Conservation (phyloP, 2,113 vertebrate genomes). For the Kryptolebias marmoratus region DNA sequence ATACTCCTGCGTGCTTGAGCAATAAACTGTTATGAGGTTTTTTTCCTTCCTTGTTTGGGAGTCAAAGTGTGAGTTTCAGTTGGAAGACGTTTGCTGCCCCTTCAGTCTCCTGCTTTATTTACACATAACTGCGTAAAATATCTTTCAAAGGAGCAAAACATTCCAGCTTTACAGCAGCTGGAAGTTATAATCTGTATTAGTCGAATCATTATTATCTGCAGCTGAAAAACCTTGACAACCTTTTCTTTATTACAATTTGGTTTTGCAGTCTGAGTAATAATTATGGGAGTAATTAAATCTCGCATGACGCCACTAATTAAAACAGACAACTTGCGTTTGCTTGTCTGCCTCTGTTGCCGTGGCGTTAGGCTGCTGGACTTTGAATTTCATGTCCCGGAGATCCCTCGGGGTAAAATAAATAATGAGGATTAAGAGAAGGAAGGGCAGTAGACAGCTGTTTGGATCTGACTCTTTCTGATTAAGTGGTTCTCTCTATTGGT, state of each 20-base stretch:
- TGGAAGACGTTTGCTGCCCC: constrained; percentile 34
- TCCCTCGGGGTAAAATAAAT: constrained; percentile 57
- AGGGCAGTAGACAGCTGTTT: constrained; percentile 66
- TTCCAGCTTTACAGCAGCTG: not conserved
- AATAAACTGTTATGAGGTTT: constrained; percentile 6
- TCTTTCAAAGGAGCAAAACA: constrained; percentile 7
- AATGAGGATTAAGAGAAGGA: constrained; percentile 60
- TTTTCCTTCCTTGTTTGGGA: constrained; percentile 13
- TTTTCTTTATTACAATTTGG: constrained; percentile 39
- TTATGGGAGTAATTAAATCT: constrained; percentile 63
- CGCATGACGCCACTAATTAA: constrained; percentile 66
- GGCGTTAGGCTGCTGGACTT: constrained; percentile 48
- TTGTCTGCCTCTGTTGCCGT: constrained; percentile 47
- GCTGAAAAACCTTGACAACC: constrained; percentile 24
- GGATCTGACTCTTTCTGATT: constrained; percentile 59
- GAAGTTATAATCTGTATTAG: constrained; percentile 5
- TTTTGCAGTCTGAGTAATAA: constrained; percentile 44
- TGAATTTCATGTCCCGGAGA: constrained; percentile 51
- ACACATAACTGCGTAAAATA: constrained; percentile 31
- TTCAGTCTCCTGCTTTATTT: constrained; percentile 25
- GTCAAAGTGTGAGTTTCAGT: constrained; percentile 17
- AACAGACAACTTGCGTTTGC: constrained; percentile 42
- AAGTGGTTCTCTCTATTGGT: not conserved
- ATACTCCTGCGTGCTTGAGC: constrained; percentile 24
- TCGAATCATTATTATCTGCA: constrained; percentile 46